Evolutionary conservation across 2,888 invertebrate genomes (phyloP).

Genomic region (Octodonta nipae): DNA sequence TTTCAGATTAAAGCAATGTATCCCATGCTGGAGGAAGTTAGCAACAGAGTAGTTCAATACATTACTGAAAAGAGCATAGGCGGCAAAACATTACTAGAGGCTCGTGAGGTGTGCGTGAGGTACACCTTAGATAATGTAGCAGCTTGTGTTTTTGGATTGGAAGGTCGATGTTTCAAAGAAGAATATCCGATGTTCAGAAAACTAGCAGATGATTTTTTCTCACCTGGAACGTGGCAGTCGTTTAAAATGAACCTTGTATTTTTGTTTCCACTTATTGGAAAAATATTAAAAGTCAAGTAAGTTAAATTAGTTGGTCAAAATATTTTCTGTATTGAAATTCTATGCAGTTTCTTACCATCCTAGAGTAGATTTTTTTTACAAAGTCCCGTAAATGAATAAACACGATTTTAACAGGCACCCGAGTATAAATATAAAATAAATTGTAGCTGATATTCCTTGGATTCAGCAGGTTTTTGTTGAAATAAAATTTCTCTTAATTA

Average conservation of each 20-base stretch:
- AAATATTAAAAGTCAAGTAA: background rate
- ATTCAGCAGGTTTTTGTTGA: too few relatives aligned
- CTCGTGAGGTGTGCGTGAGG: slow-evolving; percentile 27
- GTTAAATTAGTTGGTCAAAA: too few relatives aligned
- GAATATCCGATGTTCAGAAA: slow-evolving; percentile 20
- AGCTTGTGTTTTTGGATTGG: slow-evolving; percentile 36
- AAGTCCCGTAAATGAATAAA: too few relatives aligned
- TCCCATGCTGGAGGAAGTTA: slow-evolving; percentile 35
- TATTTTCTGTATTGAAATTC: too few relatives aligned
- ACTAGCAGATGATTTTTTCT: slow-evolving; percentile 17
- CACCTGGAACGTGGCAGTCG: slow-evolving; percentile 4
- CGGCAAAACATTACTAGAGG: slow-evolving; percentile 23
- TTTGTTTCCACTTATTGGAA: background rate
- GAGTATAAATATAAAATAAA: too few relatives aligned
- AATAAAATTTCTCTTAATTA: too few relatives aligned
- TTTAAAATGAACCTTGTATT: background rate
- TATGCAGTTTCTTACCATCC: too few relatives aligned
- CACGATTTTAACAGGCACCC: too few relatives aligned
- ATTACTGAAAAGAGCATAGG: slow-evolving; percentile 29
- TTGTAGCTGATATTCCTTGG: too few relatives aligned
- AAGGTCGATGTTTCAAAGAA: slow-evolving; percentile 32
- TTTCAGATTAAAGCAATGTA: slow-evolving; percentile 38
- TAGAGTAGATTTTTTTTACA: too few relatives aligned
- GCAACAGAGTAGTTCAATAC: slow-evolving; percentile 32
- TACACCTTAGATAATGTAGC: slow-evolving; percentile 34